These are phyloP conservation scores for Podocnemis expansa DNA, from an alignment of 2,113 vertebrate genomes.

Conservation along the genomic window DNA sequence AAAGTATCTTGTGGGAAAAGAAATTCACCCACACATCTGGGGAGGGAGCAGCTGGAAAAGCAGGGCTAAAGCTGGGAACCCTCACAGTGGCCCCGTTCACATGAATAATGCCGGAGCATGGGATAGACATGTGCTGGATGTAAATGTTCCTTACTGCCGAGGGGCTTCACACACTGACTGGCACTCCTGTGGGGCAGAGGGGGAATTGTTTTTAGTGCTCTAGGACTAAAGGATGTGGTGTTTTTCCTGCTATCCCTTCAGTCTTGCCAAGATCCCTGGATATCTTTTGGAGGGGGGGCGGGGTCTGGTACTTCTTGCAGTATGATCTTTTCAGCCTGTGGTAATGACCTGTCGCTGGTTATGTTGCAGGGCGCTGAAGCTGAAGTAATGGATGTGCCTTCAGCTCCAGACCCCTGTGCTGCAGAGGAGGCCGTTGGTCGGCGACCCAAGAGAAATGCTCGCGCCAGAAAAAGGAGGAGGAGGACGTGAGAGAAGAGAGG, in stretches of 20 bases:
- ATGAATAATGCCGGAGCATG: neutral
- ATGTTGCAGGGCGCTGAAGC: neutral
- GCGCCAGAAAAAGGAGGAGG: slow-evolving; percentile 51
- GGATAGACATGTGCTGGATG: neutral
- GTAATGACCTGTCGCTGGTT: neutral
- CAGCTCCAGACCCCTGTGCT: neutral
- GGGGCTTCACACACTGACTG: neutral
- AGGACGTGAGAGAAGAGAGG: slow-evolving; percentile 35
- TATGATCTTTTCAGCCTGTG: neutral
- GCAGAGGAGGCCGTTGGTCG: neutral
- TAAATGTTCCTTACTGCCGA: neutral
- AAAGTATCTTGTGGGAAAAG: neutral
- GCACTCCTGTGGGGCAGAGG: neutral
- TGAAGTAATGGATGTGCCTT: neutral
- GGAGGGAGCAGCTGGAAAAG: neutral
- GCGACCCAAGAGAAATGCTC: slow-evolving; percentile 45
- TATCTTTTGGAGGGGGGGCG: neutral
- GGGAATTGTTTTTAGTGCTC: neutral
- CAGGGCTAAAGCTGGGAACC: neutral
- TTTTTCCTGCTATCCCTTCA: neutral
- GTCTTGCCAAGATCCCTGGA: neutral
- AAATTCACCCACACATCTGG: neutral
- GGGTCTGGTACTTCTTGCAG: neutral
- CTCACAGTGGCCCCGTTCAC: neutral
- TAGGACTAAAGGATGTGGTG: neutral